These are phyloP conservation scores for Jaculus jaculus DNA, from an alignment of 2,113 vertebrate genomes.

Conservation along the genomic window DNA sequence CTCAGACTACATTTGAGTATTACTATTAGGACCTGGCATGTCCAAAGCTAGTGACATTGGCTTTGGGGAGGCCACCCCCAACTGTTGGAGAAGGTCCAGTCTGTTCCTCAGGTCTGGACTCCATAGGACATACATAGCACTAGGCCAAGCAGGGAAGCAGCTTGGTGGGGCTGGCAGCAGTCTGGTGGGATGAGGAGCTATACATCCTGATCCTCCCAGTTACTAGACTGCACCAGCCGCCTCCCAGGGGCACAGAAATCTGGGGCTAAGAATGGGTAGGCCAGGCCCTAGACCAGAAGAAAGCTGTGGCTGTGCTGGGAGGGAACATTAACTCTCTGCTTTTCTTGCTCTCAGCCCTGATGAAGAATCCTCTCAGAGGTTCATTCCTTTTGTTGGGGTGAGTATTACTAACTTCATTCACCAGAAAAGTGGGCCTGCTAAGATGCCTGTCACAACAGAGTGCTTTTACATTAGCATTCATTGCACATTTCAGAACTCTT, in stretches of 20 bases:
- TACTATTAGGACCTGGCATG: neutral
- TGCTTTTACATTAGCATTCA: fast-evolving
- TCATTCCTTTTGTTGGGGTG: constrained; percentile 98
- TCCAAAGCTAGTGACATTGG: neutral
- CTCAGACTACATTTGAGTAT: neutral
- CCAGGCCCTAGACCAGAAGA: neutral
- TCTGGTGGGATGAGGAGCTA: fast-evolving
- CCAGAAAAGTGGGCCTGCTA: fast-evolving
- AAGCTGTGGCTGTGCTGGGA: neutral
- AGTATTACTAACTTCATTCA: constrained; percentile 70
- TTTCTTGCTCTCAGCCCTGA: constrained; percentile 89
- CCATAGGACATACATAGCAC: neutral
- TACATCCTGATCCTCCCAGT: neutral
- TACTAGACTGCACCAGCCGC: fast-evolving
- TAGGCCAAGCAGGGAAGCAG: too few species aligned
- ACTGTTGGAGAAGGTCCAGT: neutral
- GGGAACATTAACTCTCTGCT: constrained; percentile 24
- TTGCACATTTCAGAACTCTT: neutral
- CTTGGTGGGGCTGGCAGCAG: neutral
- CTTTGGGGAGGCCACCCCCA: neutral
- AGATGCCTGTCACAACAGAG: fast-evolving
- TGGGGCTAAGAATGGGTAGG: too few species aligned
- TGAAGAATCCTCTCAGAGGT: constrained; percentile 98
- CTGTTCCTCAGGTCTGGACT: neutral
- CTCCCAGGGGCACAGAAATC: fast-evolving